Base-by-base conservation (phyloP, 2,113 vertebrate species). In the Bubalus kerabau region DNA sequence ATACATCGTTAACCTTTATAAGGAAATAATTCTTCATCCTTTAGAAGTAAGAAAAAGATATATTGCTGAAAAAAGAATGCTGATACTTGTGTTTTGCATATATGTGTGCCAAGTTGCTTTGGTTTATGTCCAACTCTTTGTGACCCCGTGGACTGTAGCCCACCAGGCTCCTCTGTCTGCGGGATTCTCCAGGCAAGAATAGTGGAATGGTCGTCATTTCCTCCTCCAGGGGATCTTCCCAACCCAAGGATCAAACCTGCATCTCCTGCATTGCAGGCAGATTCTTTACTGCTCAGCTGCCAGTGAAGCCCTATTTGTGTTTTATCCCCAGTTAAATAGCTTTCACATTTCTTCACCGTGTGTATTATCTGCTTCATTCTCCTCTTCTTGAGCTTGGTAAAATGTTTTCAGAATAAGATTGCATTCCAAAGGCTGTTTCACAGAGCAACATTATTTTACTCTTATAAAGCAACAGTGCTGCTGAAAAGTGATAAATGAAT, bases 21-120 rank as follows among this genome's bases (percentile, higher is more conserved):
- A 99, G 87, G 98, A 99, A 28, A 99, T 59, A 40, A 52, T 99
- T 95, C 99, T 99, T 82, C 98, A 15, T 97, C 98, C 97, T 97
- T 98, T 99, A 96, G 99, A 99, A 99, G 99, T 99, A 98, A 99
- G 98, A 93, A 88, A 48, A 95, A 84, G 43, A 2, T 32, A 24
- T 8, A 36, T 71, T 82, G 40, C 28, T 82, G 19, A 86, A 85
- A 88, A 90, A 9, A 11, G 3, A 40, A 52, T 74, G 56, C 40
- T 59, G 10, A 19, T 46, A 21, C 81, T 57, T 88, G 28, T 84
- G 19, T 76, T 93, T 90, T 64, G 40, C 12, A 0, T 76, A 11
- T 23, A 43, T 43, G 71, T 26, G 11, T 76, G 12, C 71, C 14
- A 43, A 76, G 6, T 76, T 76, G 71, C 40, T 76, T 43, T 24